Evolutionary conservation across 2,113 vertebrate species (phyloP), one percentile per base, ranked within the genome.

Genomic region (Xiphophorus maculatus): DNA sequence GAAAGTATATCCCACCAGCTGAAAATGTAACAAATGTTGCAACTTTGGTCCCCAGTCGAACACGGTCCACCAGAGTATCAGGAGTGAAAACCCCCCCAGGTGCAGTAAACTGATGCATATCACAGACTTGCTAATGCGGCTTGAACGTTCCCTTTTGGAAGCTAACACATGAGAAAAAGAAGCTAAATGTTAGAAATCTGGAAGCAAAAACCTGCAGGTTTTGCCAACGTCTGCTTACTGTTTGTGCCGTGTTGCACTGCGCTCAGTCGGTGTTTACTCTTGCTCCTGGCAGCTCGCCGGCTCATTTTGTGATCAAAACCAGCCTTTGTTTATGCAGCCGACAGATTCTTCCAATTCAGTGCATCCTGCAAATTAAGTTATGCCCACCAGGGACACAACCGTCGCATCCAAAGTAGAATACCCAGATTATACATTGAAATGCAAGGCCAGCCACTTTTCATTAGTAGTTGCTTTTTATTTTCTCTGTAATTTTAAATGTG

Each of bases 331-430:
- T 44, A 80, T 37, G 63, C 58, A 27, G 51, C 51, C 51, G 70
- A 76, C 80, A 75, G 44, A 81, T 78, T 73, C 62, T 61, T 69
- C n/a, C 51, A 8, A 30, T 72, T 83, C 71, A 40, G 65, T 40
- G 28, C 73, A 58, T 74, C 76, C 67, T 67, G 33, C 44, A 70
- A 81, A 87, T 84, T 17, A 15, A 84, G 76, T 82, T 37, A 79
- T 35, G 33, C 27, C 64, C 76, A 76, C 63, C 65, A 32, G 79
- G 80, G 77, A 86, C 61, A 10, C 64, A 1, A 4, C 22, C 25
- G n/a, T 58, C 51, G 5, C 42, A 64, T 64, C 63, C 22, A 22
- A 64, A 33, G 63, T 61, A 32, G 22, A 4, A 40, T 62, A 11
- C 48, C 13, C 48, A 40, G 22, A 4, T 33, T 65, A 17, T 28